Evolutionary conservation across 2,113 vertebrate genomes (phyloP), one percentile per base, ranked within the genome.

Genomic region (Poeciliopsis prolifica): DNA sequence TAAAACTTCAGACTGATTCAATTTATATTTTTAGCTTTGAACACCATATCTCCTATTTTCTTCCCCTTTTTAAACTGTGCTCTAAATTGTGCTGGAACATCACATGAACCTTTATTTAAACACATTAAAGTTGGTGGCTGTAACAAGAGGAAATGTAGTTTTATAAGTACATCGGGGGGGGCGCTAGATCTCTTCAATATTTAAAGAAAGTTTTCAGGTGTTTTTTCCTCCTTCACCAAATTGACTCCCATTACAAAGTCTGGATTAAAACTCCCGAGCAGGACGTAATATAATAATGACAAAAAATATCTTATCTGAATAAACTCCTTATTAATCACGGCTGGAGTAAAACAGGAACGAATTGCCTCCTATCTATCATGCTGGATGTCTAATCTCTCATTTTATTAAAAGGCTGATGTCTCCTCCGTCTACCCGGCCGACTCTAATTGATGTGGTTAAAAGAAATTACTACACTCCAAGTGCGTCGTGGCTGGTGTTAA

Each of bases 401-500:
- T 84, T 86, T 80, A 87, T 81, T 89, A 78, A 87, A 85, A 84
- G 71, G 73, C 75, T 72, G 30, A 68, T 86, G 78, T 86, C 61
- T 74, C 65, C 63, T 33, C 70, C 62, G 68, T 70, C 73, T 79
- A 75, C 63, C 61, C 67, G 75, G 60, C 74, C 35, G 82, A 85
- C 80, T 88, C 78, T 85, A 83, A 89, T 84, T 89, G 80, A 88
- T 81, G 81, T 70, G 64, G 70, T 84, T 71, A 66, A 44, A 75
- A 84, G 73, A 87, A 92, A 87, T 87, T 76, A 90, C 82, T 78
- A 72, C 79, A 78, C 70, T 88, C 78, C 74, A 60, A 77, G 86
- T 86, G 76, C 70, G 67, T 72, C 17, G 13, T 30, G 72, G 70
- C 72, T 74, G 68, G 75, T 77, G 86, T 92, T 88, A 88, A 89